Evolutionary conservation across 2,113 vertebrate species (phyloP).

Genomic region (Typhlomys cinereus): DNA sequence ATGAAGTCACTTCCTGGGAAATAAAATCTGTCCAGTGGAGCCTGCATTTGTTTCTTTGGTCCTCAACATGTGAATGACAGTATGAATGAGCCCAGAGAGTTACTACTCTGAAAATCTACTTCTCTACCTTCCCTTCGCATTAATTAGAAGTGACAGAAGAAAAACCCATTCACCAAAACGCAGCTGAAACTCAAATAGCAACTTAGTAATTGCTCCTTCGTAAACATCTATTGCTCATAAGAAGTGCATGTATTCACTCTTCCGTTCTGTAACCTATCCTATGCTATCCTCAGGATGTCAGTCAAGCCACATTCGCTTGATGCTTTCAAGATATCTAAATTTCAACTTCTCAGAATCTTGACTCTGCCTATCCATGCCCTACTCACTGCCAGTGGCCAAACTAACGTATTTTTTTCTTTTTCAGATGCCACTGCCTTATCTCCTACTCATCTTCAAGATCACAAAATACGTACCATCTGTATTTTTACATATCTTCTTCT

Average conservation of each 20-base stretch:
- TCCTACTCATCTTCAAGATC: neutral
- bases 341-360: neutral
- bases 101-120: neutral
- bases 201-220: neutral
- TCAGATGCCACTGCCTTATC: neutral
- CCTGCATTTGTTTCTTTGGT: neutral
- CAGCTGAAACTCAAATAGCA: neutral
- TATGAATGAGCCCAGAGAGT: neutral
- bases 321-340: neutral
- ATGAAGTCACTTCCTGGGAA: neutral
- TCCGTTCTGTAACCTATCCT: neutral
- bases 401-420: neutral
- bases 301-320: neutral
- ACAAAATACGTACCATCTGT: neutral
- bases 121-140: neutral
- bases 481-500: neutral
- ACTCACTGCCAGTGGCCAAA: neutral
- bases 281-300: neutral
- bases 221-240: neutral
- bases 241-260: neutral
- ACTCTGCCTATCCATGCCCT: neutral
- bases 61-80: neutral
- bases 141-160: neutral
- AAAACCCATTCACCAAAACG: neutral
- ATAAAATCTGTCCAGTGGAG: neutral